Evolutionary conservation across 2,888 invertebrate species (phyloP), one percentile per base, ranked within the genome.

Genomic region (Trilocha varians): DNA sequence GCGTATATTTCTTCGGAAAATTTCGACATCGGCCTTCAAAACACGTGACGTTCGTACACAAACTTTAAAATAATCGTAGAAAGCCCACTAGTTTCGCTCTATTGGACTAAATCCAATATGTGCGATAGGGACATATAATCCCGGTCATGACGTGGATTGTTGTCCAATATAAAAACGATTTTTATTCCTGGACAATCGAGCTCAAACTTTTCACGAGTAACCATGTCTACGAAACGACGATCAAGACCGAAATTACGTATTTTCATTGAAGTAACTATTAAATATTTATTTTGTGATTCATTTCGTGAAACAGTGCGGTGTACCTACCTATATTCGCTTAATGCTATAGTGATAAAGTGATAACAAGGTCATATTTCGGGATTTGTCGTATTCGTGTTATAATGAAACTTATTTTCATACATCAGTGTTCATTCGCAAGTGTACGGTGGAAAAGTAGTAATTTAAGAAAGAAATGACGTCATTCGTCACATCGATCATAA

Each of bases 41-140:
- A 63, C 55, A 62, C 52, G 67, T 78, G 73, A 77, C 77, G 70
- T 68, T 65, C 65, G 60, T 73, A 74, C 67, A 76, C 73, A 75
- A 75, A 75, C 68, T 69, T 70, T 70, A 69, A 77, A 79, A 78
- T 73, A 70, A 69, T 74, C 67, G 59, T 62, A 60, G 62, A 68
- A 77, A 71, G 59, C 70, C 70, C 71, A 70, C 72, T 62, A 66
- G 67, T 74, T 72, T 69, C 70, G 65, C 66, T 67, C 68, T 62
- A 70, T 85, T 85, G 85, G 85, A 80, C 80, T 77, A 77, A 69
- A 78, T 84, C 85, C 85, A 85, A 83, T 78, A 71, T 60, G 59
- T 70, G 65, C 70, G 69, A 70, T 70, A 70, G 55, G 70, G 65
- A 68, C 67, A 65, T 66, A 70, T 69, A 71, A 75, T 70, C 67